Percentiles rank a stretch among this genome's conserved stretches.
Evolutionary conservation across 2,113 vertebrate species (phyloP).

Genomic region (Holacanthus passer): DNA sequence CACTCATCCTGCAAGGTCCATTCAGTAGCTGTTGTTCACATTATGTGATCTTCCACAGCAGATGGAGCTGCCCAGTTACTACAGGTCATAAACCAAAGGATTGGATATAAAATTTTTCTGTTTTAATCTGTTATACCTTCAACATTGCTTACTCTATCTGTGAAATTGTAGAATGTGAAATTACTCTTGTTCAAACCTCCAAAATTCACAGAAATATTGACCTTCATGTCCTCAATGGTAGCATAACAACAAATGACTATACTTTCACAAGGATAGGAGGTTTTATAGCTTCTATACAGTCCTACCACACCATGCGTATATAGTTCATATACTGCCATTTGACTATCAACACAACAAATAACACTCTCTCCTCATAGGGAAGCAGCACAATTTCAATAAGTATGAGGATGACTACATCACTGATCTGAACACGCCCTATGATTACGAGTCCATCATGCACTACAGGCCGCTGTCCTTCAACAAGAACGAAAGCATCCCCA

Average conservation of each 20-base stretch:
- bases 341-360: neutral
- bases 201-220: neutral
- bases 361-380: constrained; percentile 74
- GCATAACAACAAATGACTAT: too few relatives aligned
- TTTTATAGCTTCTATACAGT: neutral
- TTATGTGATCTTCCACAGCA: too few relatives aligned
- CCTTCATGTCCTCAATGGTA: neutral
- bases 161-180: neutral
- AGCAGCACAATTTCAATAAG: constrained; percentile 88
- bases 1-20: too few relatives aligned
- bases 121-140: too few relatives aligned
- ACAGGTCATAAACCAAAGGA: too few relatives aligned
- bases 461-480: constrained; percentile 92
- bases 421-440: constrained; percentile 93
- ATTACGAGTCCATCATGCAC: constrained; percentile 96
- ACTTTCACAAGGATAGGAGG: too few relatives aligned
- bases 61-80: too few relatives aligned
- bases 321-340: too few relatives aligned
- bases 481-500: constrained; percentile 88
- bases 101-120: too few relatives aligned
- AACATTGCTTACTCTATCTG: too few relatives aligned
- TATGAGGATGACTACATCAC: constrained; percentile 87
- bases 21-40: too few relatives aligned
- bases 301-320: too few relatives aligned
- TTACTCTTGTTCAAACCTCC: neutral